A percentile compares a stretch with the other conserved stretches of the same genome.
Conservation (phyloP, 1,140 invertebrate species). For the Sesamia nonagrioides region DNA sequence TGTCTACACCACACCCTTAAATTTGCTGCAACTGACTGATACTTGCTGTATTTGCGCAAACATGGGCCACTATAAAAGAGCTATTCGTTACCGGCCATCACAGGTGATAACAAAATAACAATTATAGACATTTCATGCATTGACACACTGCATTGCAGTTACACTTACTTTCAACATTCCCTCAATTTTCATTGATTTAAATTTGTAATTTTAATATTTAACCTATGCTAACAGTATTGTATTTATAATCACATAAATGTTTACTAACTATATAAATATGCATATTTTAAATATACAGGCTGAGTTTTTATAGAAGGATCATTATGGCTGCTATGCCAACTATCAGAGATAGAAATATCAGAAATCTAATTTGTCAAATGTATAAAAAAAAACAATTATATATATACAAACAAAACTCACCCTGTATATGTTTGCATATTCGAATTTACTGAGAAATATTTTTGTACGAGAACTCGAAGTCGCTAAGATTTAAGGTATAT, state of each 20-base stretch:
- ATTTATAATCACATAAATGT: constrained; percentile 26
- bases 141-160: constrained; percentile 83
- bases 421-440: not conserved
- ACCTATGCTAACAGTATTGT: constrained; percentile 39
- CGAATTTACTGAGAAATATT: constrained; percentile 7
- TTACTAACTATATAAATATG: constrained; percentile 31
- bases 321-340: not conserved
- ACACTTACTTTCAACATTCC: constrained; percentile 59
- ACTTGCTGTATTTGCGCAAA: not conserved
- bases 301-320: not conserved
- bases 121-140: constrained; percentile 68
- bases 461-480: constrained; percentile 17
- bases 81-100: constrained; percentile 55
- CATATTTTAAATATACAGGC: constrained; percentile 6
- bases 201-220: constrained; percentile 26
- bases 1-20: too few relatives aligned
- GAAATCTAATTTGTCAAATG: not conserved
- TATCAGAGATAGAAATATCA: too few relatives aligned
- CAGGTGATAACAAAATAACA: constrained; percentile 67
- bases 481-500: not conserved
- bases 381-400: not conserved
- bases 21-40: too few relatives aligned
- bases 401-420: not conserved
- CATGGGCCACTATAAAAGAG: constrained; percentile 9
- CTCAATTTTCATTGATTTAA: constrained; percentile 22